Evolutionary conservation across 2,797 vertebrate genomes (phyloP), one percentile per base, ranked within the genome.

Genomic region (Eulemur mongoz): DNA sequence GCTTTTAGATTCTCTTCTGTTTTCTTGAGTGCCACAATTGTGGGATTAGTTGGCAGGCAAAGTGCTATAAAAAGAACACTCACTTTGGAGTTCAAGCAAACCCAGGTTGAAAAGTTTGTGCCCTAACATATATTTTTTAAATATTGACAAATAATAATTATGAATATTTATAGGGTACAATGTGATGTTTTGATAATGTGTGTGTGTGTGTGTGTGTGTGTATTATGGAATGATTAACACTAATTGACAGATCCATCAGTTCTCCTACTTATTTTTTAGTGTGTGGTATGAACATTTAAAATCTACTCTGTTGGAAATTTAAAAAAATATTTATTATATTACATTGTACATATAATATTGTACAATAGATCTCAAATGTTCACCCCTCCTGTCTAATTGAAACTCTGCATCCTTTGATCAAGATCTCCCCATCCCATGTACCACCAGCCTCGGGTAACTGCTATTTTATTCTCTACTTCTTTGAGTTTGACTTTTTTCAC

Each of bases 301-400:
- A 45, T 59, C 30, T 18, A 73, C 32, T 59, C 27, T 59, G 7
- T 73, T 43, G 17, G 27, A 12, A n/a, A 25, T 59, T 73, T 45
- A 43, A 38, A 70, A 54, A 72, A 54, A 72, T 72, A 43, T 59
- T 8, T 1, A n/a, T 40, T 40, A 72, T 20, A 7, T 43, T 32
- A 15, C 32, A 43, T n/a, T n/a, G 32, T n/a, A 25, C 4, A 45
- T 4, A 25, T 20, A 25, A 15, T 32, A 1, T 30, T 25, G 0
- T 43, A 20, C 40, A 25, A 13, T 23, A 32, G 52, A n/a, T 25
- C 52, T 45, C 38, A 23, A 43, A 30, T 4, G 27, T 25, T 65
- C 30, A 38, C 27, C 14, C 17, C 57, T 63, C 5, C 32, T 76
- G 18, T 52, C 32, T 76, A 22, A 52, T 32, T 35, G 32, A 76